Conservation (phyloP, 2,888 invertebrate genomes). For the Lamellibrachia satsuma region DNA sequence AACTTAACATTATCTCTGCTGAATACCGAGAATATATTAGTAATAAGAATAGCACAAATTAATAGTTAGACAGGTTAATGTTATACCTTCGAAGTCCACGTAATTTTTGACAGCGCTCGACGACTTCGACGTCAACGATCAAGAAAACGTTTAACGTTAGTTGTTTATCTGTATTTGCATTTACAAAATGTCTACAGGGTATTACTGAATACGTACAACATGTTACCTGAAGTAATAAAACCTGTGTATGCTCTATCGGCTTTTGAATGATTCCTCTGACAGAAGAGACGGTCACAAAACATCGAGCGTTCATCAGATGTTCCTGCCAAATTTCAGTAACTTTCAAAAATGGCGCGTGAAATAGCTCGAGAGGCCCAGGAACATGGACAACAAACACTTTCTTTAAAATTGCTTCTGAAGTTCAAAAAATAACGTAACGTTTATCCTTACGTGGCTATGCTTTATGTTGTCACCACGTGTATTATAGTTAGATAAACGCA, state of each 20-base stretch:
- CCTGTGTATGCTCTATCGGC: background rate
- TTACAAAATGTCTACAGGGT: background rate
- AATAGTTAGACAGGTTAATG: background rate
- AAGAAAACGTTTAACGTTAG: constrained; percentile 9
- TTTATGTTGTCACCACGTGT: background rate
- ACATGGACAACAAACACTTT: background rate
- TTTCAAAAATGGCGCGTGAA: constrained; percentile 17
- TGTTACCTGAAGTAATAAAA: background rate
- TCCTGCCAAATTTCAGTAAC: constrained; percentile 17
- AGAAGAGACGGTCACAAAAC: background rate
- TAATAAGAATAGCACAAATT: background rate
- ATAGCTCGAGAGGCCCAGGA: constrained; percentile 11
- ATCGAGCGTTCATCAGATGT: constrained; percentile 11
- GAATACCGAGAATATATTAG: background rate
- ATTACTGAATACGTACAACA: background rate
- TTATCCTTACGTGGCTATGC: background rate
- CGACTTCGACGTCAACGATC: background rate
- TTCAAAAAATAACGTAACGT: background rate
- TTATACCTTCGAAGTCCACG: background rate
- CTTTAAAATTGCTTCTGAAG: background rate
- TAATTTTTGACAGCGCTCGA: constrained; percentile 13
- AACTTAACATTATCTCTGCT: background rate
- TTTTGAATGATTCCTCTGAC: background rate
- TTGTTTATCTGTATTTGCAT: background rate
- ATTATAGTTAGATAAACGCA: background rate